These are phyloP conservation scores for Rachycentron canadum DNA, from an alignment of 2,797 vertebrate species.

Conservation along the genomic window DNA sequence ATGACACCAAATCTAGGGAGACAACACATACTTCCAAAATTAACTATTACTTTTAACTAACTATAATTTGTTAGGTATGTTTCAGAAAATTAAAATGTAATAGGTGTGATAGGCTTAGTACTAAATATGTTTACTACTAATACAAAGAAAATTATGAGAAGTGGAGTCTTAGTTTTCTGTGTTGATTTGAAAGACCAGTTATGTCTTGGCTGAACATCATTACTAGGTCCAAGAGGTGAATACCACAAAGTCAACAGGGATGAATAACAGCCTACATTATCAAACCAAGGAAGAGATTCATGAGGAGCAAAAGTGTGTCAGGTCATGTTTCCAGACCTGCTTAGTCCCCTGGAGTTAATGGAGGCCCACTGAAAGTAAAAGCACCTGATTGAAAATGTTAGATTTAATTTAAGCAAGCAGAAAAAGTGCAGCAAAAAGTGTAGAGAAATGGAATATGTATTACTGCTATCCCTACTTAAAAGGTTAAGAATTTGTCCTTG, in stretches of 20 bases:
- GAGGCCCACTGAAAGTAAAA: conserved; percentile 18
- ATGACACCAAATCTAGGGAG: conserved; percentile 8
- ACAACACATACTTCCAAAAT: no score
- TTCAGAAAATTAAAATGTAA: background rate
- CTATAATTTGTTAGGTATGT: background rate
- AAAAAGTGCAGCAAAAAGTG: conserved; percentile 6
- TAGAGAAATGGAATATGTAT: conserved; percentile 13
- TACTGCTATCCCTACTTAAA: conserved; percentile 7
- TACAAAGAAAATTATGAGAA: background rate
- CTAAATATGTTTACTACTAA: background rate
- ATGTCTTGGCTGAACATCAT: background rate
- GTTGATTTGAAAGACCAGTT: conserved; percentile 5
- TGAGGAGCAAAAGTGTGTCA: conserved; percentile 11
- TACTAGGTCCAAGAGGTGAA: background rate
- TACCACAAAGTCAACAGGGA: conserved; percentile 6
- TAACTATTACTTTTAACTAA: no score
- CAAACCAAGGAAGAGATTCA: conserved; percentile 7
- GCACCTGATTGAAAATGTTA: conserved; percentile 6
- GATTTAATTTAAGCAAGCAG: conserved; percentile 6
- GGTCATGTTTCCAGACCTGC: conserved; percentile 29
- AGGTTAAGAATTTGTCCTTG: conserved; percentile 30
- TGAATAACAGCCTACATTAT: conserved; percentile 1
- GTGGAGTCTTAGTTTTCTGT: background rate
- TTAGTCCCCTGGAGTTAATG: conserved; percentile 2
- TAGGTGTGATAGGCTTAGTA: background rate